Evolutionary conservation across 2,888 invertebrate genomes (phyloP), one percentile per base, ranked within the genome.

Genomic region (Leptinotarsa juncta): DNA sequence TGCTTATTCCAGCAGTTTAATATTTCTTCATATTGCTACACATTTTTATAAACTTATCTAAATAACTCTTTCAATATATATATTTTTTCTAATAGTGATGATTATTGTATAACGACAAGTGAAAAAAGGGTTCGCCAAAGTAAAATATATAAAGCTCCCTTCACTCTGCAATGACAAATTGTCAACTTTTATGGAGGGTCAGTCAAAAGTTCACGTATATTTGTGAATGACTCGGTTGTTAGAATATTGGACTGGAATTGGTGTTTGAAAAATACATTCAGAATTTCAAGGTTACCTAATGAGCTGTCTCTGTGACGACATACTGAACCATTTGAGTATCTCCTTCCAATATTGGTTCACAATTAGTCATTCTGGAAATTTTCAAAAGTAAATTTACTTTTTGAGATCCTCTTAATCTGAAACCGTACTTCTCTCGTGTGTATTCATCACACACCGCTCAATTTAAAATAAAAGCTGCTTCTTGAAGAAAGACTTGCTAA

Each of bases 401-500:
- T 42, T 3, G 10, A 42, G 42, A 42, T 42, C 12, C 42, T 42
- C 10, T 42, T 42, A 3, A n/a, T 53, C 12, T 53, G 12, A n/a
- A 32, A 18, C 10, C n/a, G 10, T 53, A 2, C 18, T 53, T 15
- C 20, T 12, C 20, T 57, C 23, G 32, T 16, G 23, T 57, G 20
- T 57, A 23, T 57, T 14, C 20, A 10, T 57, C 32, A 57, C n/a
- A 0, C 20, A 57, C 20, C 23, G 18, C 53, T 53, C n/a, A 70
- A 57, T 67, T 53, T 32, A 51, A 66, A 67, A 70, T 49, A 16
- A 23, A 73, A 73, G 73, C 73, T 73, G 73, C 70, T 70, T 70
- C 67, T 70, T 50, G 23, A 14, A 42, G 65, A 73, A 73, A 67
- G 48, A 55, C 65, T 16, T 55, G 26, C 50, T 49, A 73, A 73